Base-by-base conservation (phyloP, 2,113 vertebrate species). In the Protomyctophum bolini region DNA sequence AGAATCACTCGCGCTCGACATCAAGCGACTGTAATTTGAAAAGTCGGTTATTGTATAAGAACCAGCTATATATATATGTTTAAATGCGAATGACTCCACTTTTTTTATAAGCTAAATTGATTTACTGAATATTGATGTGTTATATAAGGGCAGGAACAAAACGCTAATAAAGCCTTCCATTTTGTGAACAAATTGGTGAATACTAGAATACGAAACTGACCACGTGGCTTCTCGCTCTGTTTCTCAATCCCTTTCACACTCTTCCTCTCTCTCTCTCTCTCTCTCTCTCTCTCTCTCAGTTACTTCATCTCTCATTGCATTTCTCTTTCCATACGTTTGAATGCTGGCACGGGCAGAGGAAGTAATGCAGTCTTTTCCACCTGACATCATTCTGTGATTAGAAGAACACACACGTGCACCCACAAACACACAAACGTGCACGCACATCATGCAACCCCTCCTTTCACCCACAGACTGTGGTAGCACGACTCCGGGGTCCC, bases 291-390 rank as follows among this genome's bases (percentile, higher is more conserved):
- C 29, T 45, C 29, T 29, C 15, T 58, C 21, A 10, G 8, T 58
- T 28, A 28, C 57, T 29, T 28, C 29, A 7, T 33, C 10, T 58
- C 21, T 58, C 9, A 28, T 9, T 58, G 15, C 29, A 48, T 10
- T 21, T 65, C 21, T 51, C 21, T 65, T 33, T 52, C 77, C 71
- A 83, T 83, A 79, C 69, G 47, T 77, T 83, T 68, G 52, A 68
- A 69, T 63, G 57, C 70, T 82, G 86, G 83, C 79, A 83, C 76
- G 75, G 65, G 68, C 7, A 28, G 68, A 82, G 90, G 85, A 91
- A 90, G 88, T 80, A 78, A 87, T 73, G 33, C 63, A 78, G 81
- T 73, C 75, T 90, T 86, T 90, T 88, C 83, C 87, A 90, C 86
- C 86, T 90, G 86, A 93, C 90, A 89, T 82, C 50, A 67, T 41